A percentile compares a stretch with the other conserved stretches of the same genome.
Conservation (phyloP, 2,797 vertebrate species). For the Craterocephalus amniculus region DNA sequence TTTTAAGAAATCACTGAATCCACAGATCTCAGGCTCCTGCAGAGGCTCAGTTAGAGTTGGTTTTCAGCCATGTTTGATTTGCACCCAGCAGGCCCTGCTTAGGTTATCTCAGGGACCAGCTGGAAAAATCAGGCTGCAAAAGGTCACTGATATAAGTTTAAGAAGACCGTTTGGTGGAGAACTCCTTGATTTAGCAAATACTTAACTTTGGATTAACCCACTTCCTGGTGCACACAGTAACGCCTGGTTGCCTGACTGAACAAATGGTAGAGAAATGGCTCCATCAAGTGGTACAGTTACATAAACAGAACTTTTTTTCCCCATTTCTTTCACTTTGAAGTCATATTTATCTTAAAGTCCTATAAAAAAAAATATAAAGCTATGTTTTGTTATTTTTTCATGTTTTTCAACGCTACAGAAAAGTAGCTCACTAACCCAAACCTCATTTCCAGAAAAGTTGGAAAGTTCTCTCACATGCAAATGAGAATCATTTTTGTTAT, state of each 20-base stretch:
- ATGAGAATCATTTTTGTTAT: background rate
- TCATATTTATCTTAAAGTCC: background rate
- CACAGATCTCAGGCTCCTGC: no score
- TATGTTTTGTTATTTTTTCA: no score
- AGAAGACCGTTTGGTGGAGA: background rate
- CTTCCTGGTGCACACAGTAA: slow-evolving; percentile 6
- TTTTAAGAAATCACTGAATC: no score
- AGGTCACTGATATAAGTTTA: no score
- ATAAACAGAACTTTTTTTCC: slow-evolving; percentile 4
- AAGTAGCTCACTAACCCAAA: background rate
- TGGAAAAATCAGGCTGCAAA: no score
- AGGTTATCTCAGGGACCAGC: no score
- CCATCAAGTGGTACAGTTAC: slow-evolving; percentile 60
- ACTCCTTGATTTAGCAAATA: background rate
- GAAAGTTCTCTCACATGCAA: background rate
- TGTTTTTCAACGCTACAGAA: background rate
- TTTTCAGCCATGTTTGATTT: no score
- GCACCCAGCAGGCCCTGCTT: no score
- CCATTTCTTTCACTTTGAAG: background rate
- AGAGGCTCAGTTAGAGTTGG: no score
- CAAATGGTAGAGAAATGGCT: slow-evolving; percentile 42
- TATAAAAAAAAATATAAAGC: no score
- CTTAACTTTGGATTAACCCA: background rate
- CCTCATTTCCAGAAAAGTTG: background rate
- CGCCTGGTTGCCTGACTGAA: background rate